A percentile compares a stretch with the other conserved stretches of the same genome.
phyloP scores from a whole-genome alignment of 2,888 invertebrate species.

The Trimorus sp. region DNA sequence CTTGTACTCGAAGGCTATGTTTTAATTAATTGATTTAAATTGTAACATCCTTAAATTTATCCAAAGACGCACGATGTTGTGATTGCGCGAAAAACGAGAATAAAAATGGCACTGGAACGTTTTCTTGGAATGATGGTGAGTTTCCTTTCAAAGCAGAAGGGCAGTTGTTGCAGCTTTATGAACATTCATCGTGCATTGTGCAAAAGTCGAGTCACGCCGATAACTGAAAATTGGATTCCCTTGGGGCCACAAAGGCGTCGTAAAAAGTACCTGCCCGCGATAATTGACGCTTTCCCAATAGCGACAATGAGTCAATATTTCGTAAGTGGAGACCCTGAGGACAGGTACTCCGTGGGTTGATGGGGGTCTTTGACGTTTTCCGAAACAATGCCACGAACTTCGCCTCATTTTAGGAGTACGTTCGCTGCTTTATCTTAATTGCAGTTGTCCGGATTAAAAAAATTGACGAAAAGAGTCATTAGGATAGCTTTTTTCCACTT shows the following conservation, averaged over 20 bases:
- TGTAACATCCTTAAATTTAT: no score
- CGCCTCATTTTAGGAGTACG: no score
- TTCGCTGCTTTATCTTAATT: background rate
- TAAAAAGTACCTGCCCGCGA: conserved; percentile 45
- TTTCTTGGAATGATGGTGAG: no score
- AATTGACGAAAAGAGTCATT: no score
- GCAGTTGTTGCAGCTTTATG: conserved; percentile 22
- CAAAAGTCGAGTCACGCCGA: conserved; percentile 5
- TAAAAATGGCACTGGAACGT: no score
- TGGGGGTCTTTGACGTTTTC: background rate
- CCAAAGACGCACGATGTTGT: no score
- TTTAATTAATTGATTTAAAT: no score
- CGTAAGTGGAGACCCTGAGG: background rate
- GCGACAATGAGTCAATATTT: conserved; percentile 24
- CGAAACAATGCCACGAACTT: background rate
- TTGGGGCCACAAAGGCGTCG: conserved; percentile 20
- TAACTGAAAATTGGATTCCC: conserved; percentile 37
- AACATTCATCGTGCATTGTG: conserved; percentile 26
- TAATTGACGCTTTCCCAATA: conserved; percentile 16
- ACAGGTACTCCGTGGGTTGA: conserved; percentile 20
- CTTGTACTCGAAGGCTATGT: no score
- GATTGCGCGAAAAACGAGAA: no score
- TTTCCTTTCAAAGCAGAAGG: no score
- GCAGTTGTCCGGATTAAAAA: no score
- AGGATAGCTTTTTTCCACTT: no score